Conservation (phyloP, 64 coral and sea anemone species). For the Anthopleura sola region DNA sequence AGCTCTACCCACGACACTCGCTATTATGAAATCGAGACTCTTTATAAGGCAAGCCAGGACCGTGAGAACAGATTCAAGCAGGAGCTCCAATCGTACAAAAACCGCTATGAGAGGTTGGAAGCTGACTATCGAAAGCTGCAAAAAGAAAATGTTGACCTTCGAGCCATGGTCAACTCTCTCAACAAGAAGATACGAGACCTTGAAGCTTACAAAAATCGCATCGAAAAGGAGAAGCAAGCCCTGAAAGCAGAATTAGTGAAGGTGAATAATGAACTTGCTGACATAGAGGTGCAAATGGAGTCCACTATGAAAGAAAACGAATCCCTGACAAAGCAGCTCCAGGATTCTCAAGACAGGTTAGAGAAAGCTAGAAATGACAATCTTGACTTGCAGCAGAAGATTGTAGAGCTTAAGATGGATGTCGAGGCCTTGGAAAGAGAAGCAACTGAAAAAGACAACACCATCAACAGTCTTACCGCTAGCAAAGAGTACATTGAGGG, state of each 20-base stretch:
- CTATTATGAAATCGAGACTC: slow-evolving; percentile 87
- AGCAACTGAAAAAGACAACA: slow-evolving; percentile 75
- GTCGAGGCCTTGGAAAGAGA: slow-evolving; percentile 71
- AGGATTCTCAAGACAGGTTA: slow-evolving; percentile 74
- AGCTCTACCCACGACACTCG: slow-evolving; percentile 77
- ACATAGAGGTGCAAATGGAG: slow-evolving; percentile 69
- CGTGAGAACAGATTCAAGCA: slow-evolving; percentile 79
- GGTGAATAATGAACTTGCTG: slow-evolving; percentile 71
- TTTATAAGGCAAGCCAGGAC: slow-evolving; percentile 79
- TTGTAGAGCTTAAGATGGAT: slow-evolving; percentile 77
- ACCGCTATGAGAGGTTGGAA: slow-evolving; percentile 85
- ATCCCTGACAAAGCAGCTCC: slow-evolving; percentile 84
- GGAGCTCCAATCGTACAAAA: slow-evolving; percentile 78
- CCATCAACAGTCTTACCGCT: slow-evolving; percentile 54
- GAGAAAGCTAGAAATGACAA: slow-evolving; percentile 72
- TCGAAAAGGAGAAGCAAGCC: slow-evolving; percentile 75
- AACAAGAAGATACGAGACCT: slow-evolving; percentile 81
- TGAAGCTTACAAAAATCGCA: slow-evolving; percentile 55
- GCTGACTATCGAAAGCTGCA: slow-evolving; percentile 76
- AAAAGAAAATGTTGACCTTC: slow-evolving; percentile 89
- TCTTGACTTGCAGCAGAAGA: slow-evolving; percentile 78
- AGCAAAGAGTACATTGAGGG: slow-evolving; percentile 82
- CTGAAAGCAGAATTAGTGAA: slow-evolving; percentile 60
- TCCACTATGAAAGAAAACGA: slow-evolving; percentile 81
- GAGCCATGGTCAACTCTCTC: slow-evolving; percentile 77